These are phyloP conservation scores for Orchesella cincta DNA, from an alignment of 1,140 invertebrate genomes.

Conservation along the genomic window DNA sequence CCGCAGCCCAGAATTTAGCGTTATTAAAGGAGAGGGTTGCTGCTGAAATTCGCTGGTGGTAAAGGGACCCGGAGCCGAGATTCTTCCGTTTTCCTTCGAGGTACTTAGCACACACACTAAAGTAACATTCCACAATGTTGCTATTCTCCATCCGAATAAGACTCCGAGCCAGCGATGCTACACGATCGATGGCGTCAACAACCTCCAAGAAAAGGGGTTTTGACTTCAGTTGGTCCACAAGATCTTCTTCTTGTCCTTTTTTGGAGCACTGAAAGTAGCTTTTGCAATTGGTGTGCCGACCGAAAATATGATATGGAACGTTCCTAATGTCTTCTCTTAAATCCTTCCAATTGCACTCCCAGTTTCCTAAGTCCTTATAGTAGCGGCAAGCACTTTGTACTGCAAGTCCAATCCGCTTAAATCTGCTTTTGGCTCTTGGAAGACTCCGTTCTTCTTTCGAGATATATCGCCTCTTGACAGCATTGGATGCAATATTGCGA, in stretches of 20 bases:
- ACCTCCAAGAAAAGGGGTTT: neutral
- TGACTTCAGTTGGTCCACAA: neutral
- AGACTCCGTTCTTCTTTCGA: neutral
- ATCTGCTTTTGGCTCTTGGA: neutral
- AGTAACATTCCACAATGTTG: constrained; percentile 31
- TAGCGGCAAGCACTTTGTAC: neutral
- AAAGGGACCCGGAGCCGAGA: neutral
- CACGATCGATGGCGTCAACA: neutral
- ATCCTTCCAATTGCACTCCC: neutral
- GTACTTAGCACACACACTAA: constrained; percentile 12
- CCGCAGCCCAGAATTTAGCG: neutral
- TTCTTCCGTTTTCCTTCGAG: constrained; percentile 33
- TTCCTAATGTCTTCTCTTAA: constrained; percentile 46
- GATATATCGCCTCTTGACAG: neutral
- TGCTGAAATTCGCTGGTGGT: neutral
- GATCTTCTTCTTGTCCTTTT: neutral
- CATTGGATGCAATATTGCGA: neutral
- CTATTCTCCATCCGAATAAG: constrained; percentile 19
- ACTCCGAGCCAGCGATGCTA: neutral
- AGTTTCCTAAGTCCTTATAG: neutral
- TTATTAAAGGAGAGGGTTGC: constrained; percentile 11
- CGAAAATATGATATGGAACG: constrained; percentile 48
- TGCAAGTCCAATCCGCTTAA: neutral
- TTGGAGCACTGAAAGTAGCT: no score
- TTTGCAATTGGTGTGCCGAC: constrained; percentile 40